A percentile compares a stretch with the other conserved stretches of the same genome.
Conservation (phyloP, 2,888 invertebrate genomes). For the Chesias legatella region DNA sequence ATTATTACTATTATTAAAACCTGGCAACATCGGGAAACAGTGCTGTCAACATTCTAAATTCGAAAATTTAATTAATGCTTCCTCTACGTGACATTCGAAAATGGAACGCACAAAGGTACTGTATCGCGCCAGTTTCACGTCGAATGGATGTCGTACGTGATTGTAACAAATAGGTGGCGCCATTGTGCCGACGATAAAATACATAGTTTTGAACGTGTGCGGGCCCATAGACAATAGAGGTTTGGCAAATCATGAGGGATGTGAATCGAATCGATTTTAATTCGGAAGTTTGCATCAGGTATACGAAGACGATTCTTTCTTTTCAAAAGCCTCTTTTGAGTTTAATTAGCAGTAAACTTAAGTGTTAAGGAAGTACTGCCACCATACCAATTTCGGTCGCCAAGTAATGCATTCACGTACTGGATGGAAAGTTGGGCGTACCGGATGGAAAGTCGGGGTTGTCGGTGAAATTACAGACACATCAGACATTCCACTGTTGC, state of each 20-base stretch:
- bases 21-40: slow-evolving; percentile 23
- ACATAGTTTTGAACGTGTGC: slow-evolving; percentile 43
- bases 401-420: no score
- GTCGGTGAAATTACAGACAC: no score
- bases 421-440: no score
- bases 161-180: slow-evolving; percentile 54
- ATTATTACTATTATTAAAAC: slow-evolving; percentile 12
- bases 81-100: slow-evolving; percentile 61
- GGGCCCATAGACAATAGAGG: slow-evolving; percentile 23
- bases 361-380: no score
- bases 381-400: no score
- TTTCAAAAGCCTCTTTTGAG: no score
- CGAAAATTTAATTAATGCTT: slow-evolving; percentile 34
- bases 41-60: slow-evolving; percentile 25
- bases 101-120: slow-evolving; percentile 49
- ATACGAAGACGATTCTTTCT: no score
- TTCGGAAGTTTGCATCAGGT: no score
- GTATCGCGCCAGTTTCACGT: slow-evolving; percentile 51
- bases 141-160: slow-evolving; percentile 56
- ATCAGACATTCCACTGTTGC: no score
- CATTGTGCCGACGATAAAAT: slow-evolving; percentile 50
- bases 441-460: no score
- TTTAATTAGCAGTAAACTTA: no score
- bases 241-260: slow-evolving; percentile 10
- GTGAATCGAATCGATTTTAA: no score